phyloP scores from a whole-genome alignment of 2,797 vertebrate species.

The Helarctos malayanus region DNA sequence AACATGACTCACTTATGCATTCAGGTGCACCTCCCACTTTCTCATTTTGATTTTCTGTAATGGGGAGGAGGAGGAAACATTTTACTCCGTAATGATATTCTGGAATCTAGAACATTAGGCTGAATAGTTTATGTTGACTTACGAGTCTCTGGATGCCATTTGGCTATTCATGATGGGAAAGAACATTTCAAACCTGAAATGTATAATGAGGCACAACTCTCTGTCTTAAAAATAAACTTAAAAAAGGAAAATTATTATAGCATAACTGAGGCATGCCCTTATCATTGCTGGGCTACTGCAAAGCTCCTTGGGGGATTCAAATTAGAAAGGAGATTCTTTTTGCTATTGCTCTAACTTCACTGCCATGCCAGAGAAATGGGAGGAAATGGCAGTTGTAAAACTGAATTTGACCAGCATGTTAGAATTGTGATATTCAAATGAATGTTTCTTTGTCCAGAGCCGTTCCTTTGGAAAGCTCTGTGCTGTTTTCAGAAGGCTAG shows the following conservation, averaged over 20 bases:
- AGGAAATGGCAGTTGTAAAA: not conserved
- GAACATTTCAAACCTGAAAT: constrained; percentile 18
- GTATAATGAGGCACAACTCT: constrained; percentile 14
- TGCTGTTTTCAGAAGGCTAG: not conserved
- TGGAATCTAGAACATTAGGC: constrained; percentile 55
- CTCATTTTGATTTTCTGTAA: constrained; percentile 4
- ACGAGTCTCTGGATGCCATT: constrained; percentile 45
- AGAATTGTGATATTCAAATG: not conserved
- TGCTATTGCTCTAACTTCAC: not conserved
- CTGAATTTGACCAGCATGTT: not conserved
- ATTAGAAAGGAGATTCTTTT: constrained; percentile 26
- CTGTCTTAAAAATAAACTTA: not conserved
- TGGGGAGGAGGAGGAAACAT: constrained; percentile 3
- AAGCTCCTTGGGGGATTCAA: constrained; percentile 14
- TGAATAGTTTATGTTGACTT: constrained; percentile 43
- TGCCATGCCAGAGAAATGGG: not conserved
- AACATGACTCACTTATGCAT: constrained; percentile 44
- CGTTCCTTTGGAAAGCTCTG: not conserved
- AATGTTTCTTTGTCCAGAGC: constrained; percentile 21
- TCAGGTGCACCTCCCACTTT: not conserved
- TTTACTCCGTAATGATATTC: constrained; percentile 26
- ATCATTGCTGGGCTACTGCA: not conserved
- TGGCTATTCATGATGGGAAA: constrained; percentile 28
- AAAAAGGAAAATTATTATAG: constrained; percentile 47
- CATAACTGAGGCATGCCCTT: not conserved